phyloP scores from a whole-genome alignment of 2,797 vertebrate genomes.

The Poeciliopsis paucimaculata region DNA sequence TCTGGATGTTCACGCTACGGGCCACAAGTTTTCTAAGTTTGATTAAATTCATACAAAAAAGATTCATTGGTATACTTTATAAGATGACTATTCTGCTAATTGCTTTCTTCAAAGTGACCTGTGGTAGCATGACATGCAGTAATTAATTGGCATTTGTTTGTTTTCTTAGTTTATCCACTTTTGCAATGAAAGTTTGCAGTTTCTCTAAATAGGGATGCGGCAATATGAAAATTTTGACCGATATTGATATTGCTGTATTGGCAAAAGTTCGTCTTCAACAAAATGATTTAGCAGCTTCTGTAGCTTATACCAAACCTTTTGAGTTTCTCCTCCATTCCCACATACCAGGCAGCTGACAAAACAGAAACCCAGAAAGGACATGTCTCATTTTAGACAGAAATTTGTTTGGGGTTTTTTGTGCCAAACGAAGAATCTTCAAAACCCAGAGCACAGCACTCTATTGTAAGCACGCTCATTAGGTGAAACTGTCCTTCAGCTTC shows the following conservation, averaged over 20 bases:
- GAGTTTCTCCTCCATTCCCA: not conserved
- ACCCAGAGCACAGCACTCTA: not conserved
- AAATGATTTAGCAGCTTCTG: not conserved
- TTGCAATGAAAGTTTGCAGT: not conserved
- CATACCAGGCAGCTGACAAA: not conserved
- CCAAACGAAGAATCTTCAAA: not conserved
- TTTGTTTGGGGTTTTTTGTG: not conserved
- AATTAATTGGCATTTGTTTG: not conserved
- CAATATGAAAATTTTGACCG: too few relatives aligned
- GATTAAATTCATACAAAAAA: not conserved
- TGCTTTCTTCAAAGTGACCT: not conserved
- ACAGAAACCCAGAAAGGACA: not conserved
- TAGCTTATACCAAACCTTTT: not conserved
- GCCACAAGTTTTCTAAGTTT: not conserved
- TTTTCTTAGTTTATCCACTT: not conserved
- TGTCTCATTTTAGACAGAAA: not conserved
- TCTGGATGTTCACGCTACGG: not conserved
- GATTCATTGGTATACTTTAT: not conserved
- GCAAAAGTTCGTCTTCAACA: not conserved
- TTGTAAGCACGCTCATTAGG: slow-evolving; percentile 1
- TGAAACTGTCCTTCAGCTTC: slow-evolving; percentile 2
- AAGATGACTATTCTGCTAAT: not conserved
- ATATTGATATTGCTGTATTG: not conserved
- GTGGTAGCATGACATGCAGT: not conserved
- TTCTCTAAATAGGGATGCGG: not conserved